Base-by-base conservation (phyloP, 2,113 vertebrate genomes). In the Gadus macrocephalus region DNA sequence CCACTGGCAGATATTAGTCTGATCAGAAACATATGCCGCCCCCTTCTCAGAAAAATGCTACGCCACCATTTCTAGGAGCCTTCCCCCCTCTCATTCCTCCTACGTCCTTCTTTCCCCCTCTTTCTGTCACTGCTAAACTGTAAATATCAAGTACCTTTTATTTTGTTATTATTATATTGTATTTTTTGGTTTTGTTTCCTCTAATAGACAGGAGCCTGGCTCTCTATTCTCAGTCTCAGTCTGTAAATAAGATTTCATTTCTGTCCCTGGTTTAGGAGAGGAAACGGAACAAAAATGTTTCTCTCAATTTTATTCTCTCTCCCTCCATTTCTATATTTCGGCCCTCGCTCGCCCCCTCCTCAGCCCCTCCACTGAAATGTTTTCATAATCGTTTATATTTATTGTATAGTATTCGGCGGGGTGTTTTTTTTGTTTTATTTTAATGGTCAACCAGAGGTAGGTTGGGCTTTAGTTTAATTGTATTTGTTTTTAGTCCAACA, bases 111-210 rank as follows among this genome's bases (percentile, higher is more conserved):
- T 62, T 59, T 55, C 55, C 42, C 61, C 49, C 61, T 22, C 62
- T 81, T 71, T 66, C 64, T 49, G 42, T 79, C 86, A 90, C 87
- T 80, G 87, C 90, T 91, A 87, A 89, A 89, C 87, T 92, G 91
- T 93, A 92, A 92, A 93, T 93, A 91, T 90, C 85, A 89, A 89
- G 87, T 89, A 91, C 88, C 89, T 90, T 90, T 90, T 91, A 74
- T 87, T 88, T 82, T 78, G 55, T 79, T 84, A 82, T 92, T 91
- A 80, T 89, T 89, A 85, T 91, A 82, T 74, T 68, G 62, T 83
- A 88, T 85, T 80, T 73, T 82, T 84, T 68, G 20, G 53, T 53
- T 66, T 73, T 72, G 65, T 66, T 82, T 75, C 79, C 85, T 86
- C 77, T 86, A 88, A 86, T 86, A 83, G 88, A 86, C 72, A 59